phyloP scores from a whole-genome alignment of 2,113 vertebrate species.

The Garra rufa region DNA sequence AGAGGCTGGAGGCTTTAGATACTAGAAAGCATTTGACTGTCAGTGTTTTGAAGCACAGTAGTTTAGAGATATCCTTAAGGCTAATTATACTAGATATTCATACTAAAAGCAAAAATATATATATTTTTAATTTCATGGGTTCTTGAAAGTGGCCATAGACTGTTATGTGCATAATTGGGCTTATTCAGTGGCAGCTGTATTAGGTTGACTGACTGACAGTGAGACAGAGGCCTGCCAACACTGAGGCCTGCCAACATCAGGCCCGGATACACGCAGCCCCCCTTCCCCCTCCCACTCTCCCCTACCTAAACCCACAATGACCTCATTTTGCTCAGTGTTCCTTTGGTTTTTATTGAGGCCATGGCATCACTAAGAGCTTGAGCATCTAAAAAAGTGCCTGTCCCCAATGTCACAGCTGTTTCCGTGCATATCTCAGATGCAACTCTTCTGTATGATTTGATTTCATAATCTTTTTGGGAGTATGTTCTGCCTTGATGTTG shows the following conservation, averaged over 20 bases:
- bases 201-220: constrained; percentile 37
- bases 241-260: constrained; percentile 20
- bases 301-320: constrained; percentile 48
- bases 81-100: too few relatives aligned
- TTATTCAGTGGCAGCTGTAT: constrained; percentile 34
- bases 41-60: not conserved
- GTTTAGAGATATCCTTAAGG: not conserved
- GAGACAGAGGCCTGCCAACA: constrained; percentile 29
- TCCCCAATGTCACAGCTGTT: constrained; percentile 38
- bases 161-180: not conserved
- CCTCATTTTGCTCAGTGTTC: constrained; percentile 51
- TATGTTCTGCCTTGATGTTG: not conserved
- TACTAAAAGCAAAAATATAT: too few relatives aligned
- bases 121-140: too few relatives aligned
- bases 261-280: not conserved
- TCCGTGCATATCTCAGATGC: not conserved
- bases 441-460: not conserved
- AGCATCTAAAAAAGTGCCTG: constrained; percentile 36
- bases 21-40: not conserved
- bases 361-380: constrained; percentile 43
- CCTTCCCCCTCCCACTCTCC: constrained; percentile 29
- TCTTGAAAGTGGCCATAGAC: not conserved
- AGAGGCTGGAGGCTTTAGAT: not conserved
- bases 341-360: constrained; percentile 56
- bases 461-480: not conserved